Percentiles rank a stretch among this genome's conserved stretches.
Evolutionary conservation across 2,113 vertebrate genomes (phyloP).

Genomic region (Panurus biarmicus): DNA sequence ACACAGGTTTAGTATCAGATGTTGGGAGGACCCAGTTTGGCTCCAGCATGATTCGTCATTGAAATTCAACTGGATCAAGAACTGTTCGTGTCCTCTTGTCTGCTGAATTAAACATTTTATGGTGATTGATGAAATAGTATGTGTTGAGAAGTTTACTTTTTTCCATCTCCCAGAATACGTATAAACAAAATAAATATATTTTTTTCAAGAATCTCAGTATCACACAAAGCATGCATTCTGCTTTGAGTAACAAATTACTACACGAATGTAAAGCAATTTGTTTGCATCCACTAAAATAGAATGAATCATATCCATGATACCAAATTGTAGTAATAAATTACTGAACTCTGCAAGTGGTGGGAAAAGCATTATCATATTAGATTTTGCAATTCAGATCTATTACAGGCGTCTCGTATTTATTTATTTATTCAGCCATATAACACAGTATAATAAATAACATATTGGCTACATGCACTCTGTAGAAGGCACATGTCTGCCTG

Average conservation of each 20-base stretch:
- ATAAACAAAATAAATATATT: neutral
- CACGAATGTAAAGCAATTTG: slow-evolving; percentile 28
- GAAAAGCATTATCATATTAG: slow-evolving; percentile 18
- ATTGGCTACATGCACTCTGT: neutral
- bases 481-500: neutral
- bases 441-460: neutral
- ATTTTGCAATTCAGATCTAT: neutral
- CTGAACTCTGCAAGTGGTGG: slow-evolving; percentile 3
- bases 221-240: neutral
- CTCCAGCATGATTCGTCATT: neutral
- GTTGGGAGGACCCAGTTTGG: neutral
- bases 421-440: slow-evolving; percentile 1
- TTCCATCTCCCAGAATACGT: fast-evolving
- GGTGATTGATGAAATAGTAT: neutral
- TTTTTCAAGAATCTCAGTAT: neutral
- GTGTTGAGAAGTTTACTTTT: neutral
- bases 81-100: neutral
- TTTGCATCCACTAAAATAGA: slow-evolving; percentile 19
- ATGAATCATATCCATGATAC: slow-evolving; percentile 29
- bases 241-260: slow-evolving; percentile 22
- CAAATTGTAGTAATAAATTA: slow-evolving; percentile 58
- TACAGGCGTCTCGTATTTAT: neutral
- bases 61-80: neutral
- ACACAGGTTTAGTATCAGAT: neutral
- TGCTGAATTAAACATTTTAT: neutral